A percentile compares a stretch with the other conserved stretches of the same genome.
phyloP scores from a whole-genome alignment of 2,888 invertebrate species.

The Melolontha melolontha region DNA sequence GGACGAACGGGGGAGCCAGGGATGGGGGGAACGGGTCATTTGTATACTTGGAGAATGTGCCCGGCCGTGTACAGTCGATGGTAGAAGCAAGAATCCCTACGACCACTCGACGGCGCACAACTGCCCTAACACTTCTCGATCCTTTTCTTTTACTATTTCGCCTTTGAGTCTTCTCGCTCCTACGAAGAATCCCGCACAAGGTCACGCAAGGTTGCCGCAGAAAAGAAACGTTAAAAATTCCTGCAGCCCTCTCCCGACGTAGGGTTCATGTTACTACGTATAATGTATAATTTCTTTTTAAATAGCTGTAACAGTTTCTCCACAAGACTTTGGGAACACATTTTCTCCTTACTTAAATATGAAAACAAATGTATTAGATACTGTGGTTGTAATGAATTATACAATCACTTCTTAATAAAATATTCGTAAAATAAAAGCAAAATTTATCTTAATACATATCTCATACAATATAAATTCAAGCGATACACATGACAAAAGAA shows the following conservation, averaged over 20 bases:
- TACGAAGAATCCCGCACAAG: slow-evolving; percentile 42
- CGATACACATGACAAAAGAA: too few relatives aligned
- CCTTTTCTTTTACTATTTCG: slow-evolving; percentile 27
- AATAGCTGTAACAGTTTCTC: too few relatives aligned
- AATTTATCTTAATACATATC: too few relatives aligned
- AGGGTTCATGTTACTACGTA: slow-evolving; percentile 24
- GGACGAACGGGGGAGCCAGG: slow-evolving; percentile 55
- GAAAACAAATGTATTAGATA: too few relatives aligned
- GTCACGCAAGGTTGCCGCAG: slow-evolving; percentile 44
- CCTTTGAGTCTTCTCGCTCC: slow-evolving; percentile 4
- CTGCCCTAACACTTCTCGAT: slow-evolving; percentile 21
- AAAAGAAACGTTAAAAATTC: slow-evolving; percentile 40
- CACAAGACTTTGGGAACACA: too few relatives aligned
- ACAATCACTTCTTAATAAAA: too few relatives aligned
- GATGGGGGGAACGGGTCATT: slow-evolving; percentile 63
- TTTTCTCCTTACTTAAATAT: too few relatives aligned
- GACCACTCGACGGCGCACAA: neutral
- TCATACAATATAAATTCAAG: too few relatives aligned
- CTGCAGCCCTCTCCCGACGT: slow-evolving; percentile 10
- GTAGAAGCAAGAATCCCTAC: slow-evolving; percentile 21
- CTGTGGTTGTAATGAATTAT: too few relatives aligned
- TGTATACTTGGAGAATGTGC: slow-evolving; percentile 67
- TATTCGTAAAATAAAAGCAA: too few relatives aligned
- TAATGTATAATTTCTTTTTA: slow-evolving; percentile 26
- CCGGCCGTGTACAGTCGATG: slow-evolving; percentile 63